Base-by-base conservation (phyloP, 2,113 vertebrate genomes). In the Mormyrus iriodes region DNA sequence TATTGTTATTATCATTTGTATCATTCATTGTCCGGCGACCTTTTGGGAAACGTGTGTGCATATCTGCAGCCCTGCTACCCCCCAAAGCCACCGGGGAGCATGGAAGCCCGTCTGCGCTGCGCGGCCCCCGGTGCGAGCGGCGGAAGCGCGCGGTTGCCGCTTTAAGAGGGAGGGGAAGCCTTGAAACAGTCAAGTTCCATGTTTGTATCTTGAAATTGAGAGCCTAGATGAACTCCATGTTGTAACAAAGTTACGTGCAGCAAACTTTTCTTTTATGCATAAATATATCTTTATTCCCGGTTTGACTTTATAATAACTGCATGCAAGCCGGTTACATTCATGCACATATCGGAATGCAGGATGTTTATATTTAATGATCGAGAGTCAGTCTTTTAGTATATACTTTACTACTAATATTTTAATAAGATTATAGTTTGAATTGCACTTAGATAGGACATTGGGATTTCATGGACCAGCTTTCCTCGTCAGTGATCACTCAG, bases 181-280 rank as follows among this genome's bases (percentile, higher is more conserved):
- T 96, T 96, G 96, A 96, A 96, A 96, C 96, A 93, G 93, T 88
- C 90, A 85, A 91, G 92, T 69, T 93, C 95, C 96, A 90, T 96
- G 96, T 96, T 96, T 96, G 95, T 94, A 95, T 96, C 94, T 95
- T 95, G 94, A 96, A 95, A 94, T 93, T 94, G 94, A 93, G 93
- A 95, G 94, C 92, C 91, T 93, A 94, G 93, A 92, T 55, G 93
- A 95, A 94, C 95, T 93, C 96, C 95, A 96, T 95, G 94, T 96
- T 95, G 96, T 94, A 94, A 95, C 94, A 95, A 95, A 96, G 95
- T 95, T 94, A 91, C 89, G 92, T 92, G 91, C 92, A 86, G 88
- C 86, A 76, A 91, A 84, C 85, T 48, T 1, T 58, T 61, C 9
- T 73, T 90, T 91, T 90, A 52, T 85, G 49, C 89, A 39, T 89